These are phyloP conservation scores for Leptocoma aspasia DNA, from an alignment of 2,113 vertebrate species.

Conservation along the genomic window DNA sequence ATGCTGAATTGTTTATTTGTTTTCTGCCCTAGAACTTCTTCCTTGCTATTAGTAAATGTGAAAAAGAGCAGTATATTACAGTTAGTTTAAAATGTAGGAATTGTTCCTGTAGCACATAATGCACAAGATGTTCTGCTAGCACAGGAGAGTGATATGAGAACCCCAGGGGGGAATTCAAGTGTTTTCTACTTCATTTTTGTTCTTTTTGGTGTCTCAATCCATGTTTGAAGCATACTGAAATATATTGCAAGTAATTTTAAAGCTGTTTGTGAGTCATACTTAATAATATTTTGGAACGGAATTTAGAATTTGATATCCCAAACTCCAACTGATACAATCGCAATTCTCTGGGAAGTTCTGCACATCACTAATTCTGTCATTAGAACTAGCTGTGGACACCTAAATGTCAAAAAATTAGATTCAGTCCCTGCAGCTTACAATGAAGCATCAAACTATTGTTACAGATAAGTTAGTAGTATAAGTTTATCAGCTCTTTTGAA, in stretches of 20 bases:
- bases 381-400: background rate
- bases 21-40: background rate
- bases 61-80: background rate
- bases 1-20: background rate
- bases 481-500: background rate
- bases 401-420: background rate
- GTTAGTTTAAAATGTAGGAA: background rate
- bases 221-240: background rate
- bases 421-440: rapidly evolving
- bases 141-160: background rate
- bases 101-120: rapidly evolving
- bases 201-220: background rate
- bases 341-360: background rate
- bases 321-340: background rate
- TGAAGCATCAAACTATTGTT: background rate
- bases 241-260: background rate
- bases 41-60: background rate
- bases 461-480: background rate
- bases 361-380: background rate
- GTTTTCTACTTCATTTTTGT: background rate
- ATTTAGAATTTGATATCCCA: background rate
- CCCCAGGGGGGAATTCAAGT: background rate
- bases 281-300: background rate
- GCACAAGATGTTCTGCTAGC: background rate
- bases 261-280: background rate